Evolutionary conservation across 1,140 invertebrate genomes (phyloP), one percentile per base, ranked within the genome.

Genomic region (Eueides isabella): DNA sequence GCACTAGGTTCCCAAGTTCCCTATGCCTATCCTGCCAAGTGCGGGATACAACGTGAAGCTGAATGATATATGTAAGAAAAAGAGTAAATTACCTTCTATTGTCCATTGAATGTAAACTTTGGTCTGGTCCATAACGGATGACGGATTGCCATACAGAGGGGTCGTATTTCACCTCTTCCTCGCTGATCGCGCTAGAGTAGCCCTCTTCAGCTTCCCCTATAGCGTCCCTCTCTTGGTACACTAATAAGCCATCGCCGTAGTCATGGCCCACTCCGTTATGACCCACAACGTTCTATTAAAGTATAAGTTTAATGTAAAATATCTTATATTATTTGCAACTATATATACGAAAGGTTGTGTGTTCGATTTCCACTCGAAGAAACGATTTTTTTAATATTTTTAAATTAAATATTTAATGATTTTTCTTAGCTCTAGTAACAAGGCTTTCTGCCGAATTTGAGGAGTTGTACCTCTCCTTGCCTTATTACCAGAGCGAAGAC

Each of bases 111-210:
- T 90, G 84, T 64, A 87, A 71, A 33, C 91, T 85, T 30, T 84
- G 83, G 48, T 94, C 93, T 23, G 94, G 94, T 29, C 94, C 94
- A 85, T 95, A 96, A 28, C 95, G 94, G 75, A 96, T 95, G 63
- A 95, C 94, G 35, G 94, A 94, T 72, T 95, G 94, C 95, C 95
- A 96, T 19, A 95, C 95, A 14, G 94, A 93, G 69, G 94, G 95
- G 90, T 93, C 95, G 89, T 93, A 94, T 74, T 93, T 93, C 66
- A 91, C 88, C 80, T 96, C 95, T 81, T 96, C 95, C 81, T 96
- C 95, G 81, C 95, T 95, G 67, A 95, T 94, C 33, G 94, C 94
- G 79, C 94, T 95, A 75, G 95, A 96, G 82, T 96, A 96, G 67
- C 95, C 95, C 78, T 95, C 95, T 75, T 91, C 48, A 12, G 48